Base-by-base conservation (phyloP, 2,888 invertebrate species). In the Anorthoa munda region DNA sequence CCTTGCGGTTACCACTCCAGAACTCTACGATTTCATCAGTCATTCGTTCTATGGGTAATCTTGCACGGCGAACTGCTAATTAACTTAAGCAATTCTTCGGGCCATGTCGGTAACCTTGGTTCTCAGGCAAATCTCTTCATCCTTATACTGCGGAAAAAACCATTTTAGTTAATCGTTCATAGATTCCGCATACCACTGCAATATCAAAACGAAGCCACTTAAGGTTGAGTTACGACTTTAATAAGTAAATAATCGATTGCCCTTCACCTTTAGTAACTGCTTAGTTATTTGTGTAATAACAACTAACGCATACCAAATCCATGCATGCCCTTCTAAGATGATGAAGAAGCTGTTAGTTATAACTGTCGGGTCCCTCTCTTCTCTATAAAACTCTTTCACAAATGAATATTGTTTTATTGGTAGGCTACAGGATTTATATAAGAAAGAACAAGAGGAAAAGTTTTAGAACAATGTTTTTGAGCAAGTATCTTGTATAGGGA, bases 241-340 rank as follows among this genome's bases (percentile, higher is more conserved):
- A 55, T 45, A 51, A n/a, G 13, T 39, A 51, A 51, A 61, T 66
- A 75, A 69, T 69, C 21, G n/a, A 12, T 48, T 21, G n/a, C 23
- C 77, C 78, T 81, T 81, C 69, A 81, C 65, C 71, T 80, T 58
- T 81, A 18, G 23, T 79, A 66, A 70, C 45, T 53, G 31, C 18
- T 63, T 21, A 66, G 26, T 58, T 45, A 48, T 66, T 81, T 79
- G 18, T 31, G 53, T 65, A 53, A 69, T 75, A 45, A 45, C 39
- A 70, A 53, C 26, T 12, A 53, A 66, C n/a, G 61, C 21, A 58
- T 64, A 45, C 11, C 18, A 55, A 64, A 45, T 55, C 13, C 21
- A 23, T 53, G 60, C 21, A 23, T 53, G 60, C 81, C 51, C 68
- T 75, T 75, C 64, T 68, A 50, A 13, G 50, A 51, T 58, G 21